Evolutionary conservation across 2,888 invertebrate genomes (phyloP), one percentile per base, ranked within the genome.

Genomic region (Netelia virgata): DNA sequence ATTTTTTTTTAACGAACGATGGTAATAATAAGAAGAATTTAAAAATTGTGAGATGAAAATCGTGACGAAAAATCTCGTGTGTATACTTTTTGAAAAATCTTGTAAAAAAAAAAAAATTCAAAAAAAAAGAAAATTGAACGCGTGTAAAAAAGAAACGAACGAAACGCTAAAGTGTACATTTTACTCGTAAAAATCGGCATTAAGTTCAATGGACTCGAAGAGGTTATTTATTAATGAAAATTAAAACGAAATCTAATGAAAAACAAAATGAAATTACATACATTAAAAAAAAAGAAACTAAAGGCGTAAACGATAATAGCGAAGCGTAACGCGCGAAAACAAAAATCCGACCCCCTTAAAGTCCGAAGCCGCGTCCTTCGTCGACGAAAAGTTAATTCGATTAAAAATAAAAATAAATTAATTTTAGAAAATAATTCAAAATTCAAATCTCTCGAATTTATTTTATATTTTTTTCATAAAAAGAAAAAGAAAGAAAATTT

Each of bases 141-240:
- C 55, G 41, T 74, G 69, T 55, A 36, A 77, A 79, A 18, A 57
- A 28, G 47, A 47, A 50, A 61, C 55, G 73, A 57, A 55, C 59
- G 74, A 84, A 77, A 41, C 63, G 75, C 76, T 78, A 57, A 79
- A 64, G 64, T 78, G 74, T 80, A 79, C 80, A 79, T 68, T 77
- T 68, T 83, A 59, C 53, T 78, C 74, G 68, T 59, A 79, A 74
- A 77, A 82, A 61, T 18, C 68, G 41, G 66, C 73, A 59, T 59
- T 36, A 77, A 70, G 43, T 63, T 81, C 53, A 70, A 84, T 85
- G 85, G 85, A 79, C 87, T 86, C 72, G 83, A 84, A 86, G 84
- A 86, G 84, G 85, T 85, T 86, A 84, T 83, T 81, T 80, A 36
- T 68, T 77, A 43, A 75, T 84, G 74, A 59, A 74, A 63, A 50